A percentile compares a stretch with the other conserved stretches of the same genome.
Evolutionary conservation across 2,797 vertebrate species (phyloP).

Genomic region (Phoeniculus purpureus): DNA sequence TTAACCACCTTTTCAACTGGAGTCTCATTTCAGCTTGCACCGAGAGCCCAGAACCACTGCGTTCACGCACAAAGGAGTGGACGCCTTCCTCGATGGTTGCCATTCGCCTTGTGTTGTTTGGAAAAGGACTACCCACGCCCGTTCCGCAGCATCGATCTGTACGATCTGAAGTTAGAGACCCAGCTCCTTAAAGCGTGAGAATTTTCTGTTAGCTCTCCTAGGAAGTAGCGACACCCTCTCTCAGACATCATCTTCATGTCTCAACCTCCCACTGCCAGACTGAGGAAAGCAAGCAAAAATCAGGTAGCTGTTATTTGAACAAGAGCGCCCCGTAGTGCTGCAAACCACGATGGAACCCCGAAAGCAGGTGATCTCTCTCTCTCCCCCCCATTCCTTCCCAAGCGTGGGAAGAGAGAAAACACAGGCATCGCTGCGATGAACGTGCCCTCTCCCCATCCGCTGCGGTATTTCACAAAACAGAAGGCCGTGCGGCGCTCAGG

Average conservation of each 20-base stretch:
- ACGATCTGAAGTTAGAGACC: neutral
- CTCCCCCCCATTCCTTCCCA: rapidly evolving
- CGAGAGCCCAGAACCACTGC: neutral
- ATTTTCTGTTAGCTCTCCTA: too few relatives aligned
- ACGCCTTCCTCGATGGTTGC: neutral
- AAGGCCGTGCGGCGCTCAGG: rapidly evolving
- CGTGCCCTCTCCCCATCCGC: rapidly evolving
- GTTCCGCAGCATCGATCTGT: neutral
- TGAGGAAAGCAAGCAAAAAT: too few relatives aligned
- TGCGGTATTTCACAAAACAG: neutral
- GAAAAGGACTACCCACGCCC: rapidly evolving
- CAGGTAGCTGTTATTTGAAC: neutral
- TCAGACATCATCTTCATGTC: too few relatives aligned
- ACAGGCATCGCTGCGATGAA: rapidly evolving
- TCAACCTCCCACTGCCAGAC: too few relatives aligned
- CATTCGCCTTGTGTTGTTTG: neutral
- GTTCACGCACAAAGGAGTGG: rapidly evolving
- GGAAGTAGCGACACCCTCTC: too few relatives aligned
- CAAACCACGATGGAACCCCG: neutral
- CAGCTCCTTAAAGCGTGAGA: neutral
- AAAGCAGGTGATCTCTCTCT: too few relatives aligned
- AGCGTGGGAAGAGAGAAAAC: neutral
- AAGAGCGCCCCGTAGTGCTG: constrained; percentile 24
- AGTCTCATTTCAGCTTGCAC: neutral
- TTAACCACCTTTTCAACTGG: neutral